Percentiles rank a stretch among this genome's conserved stretches.
These are phyloP conservation scores for Petroica traversi DNA, from an alignment of 2,113 vertebrate genomes.

Conservation along the genomic window DNA sequence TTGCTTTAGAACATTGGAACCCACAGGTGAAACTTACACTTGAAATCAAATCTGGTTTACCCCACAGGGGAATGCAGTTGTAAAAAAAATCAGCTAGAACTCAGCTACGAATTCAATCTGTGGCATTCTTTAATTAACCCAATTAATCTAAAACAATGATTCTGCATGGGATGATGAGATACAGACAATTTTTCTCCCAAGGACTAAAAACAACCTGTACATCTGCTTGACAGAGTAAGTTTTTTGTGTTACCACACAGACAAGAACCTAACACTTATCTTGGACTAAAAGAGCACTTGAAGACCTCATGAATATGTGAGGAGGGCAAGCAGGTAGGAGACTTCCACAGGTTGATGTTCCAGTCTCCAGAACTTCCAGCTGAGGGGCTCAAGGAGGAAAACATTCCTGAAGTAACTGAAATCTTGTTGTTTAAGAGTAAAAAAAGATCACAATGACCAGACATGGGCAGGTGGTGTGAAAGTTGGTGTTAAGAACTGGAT, in stretches of 20 bases:
- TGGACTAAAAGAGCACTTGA: not conserved
- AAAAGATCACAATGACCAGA: not conserved
- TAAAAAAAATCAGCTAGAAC: not conserved
- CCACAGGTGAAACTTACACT: not conserved
- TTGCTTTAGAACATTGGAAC: not conserved
- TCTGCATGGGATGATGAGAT: not conserved
- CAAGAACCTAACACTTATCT: not conserved
- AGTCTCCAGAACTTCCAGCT: not conserved
- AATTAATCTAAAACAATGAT: not conserved
- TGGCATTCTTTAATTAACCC: not conserved
- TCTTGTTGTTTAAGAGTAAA: not conserved
- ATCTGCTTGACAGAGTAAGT: not conserved
- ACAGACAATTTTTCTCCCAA: not conserved
- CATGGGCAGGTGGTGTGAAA: not conserved
- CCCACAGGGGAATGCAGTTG: not conserved
- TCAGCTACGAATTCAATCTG: not conserved
- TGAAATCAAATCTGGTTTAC: not conserved
- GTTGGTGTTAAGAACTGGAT: not conserved
- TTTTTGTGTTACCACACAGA: not conserved
- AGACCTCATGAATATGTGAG: not conserved
- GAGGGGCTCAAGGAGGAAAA: not conserved
- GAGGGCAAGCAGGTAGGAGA: not conserved
- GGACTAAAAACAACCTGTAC: not conserved
- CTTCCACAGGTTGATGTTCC: not conserved
- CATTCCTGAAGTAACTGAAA: not conserved